phyloP scores from a whole-genome alignment of 1,140 invertebrate species.

The Macrotrachela quadricornifera region DNA sequence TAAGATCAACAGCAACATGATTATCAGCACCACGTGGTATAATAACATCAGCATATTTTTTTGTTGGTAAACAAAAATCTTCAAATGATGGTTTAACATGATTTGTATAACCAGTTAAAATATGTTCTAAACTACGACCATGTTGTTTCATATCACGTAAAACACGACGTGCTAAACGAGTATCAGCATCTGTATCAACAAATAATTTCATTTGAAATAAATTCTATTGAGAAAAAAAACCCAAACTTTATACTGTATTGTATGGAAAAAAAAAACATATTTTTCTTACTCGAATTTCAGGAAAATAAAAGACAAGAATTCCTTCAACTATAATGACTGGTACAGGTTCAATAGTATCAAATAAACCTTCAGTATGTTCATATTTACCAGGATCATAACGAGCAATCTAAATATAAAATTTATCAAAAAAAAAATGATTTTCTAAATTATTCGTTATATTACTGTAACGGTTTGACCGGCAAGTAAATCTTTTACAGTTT shows the following conservation, averaged over 20 bases:
- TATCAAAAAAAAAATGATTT: neutral
- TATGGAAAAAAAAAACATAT: constrained; percentile 43
- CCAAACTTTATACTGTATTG: constrained; percentile 33
- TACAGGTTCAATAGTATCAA: constrained; percentile 70
- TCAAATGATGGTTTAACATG: constrained; percentile 96
- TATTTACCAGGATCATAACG: too few species aligned
- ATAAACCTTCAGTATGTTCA: constrained; percentile 32
- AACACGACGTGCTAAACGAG: constrained; percentile 22
- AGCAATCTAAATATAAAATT: neutral
- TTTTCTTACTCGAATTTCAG: constrained; percentile 78
- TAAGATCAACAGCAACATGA: constrained; percentile 91
- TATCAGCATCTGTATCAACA: constrained; percentile 9
- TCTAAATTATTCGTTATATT: neutral
- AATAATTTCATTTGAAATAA: constrained; percentile 32
- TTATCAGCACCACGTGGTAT: constrained; percentile 92
- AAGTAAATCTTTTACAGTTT: constrained; percentile 55
- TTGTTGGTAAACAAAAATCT: constrained; percentile 93
- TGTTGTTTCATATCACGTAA: constrained; percentile 78
- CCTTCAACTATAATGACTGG: constrained; percentile 82
- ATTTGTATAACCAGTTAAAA: constrained; percentile 84
- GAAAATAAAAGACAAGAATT: constrained; percentile 89
- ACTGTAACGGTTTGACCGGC: constrained; percentile 61
- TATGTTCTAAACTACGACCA: constrained; percentile 71
- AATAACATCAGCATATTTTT: constrained; percentile 98
- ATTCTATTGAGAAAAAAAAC: constrained; percentile 24